Evolutionary conservation across 1,140 invertebrate genomes (phyloP).

Genomic region (Chelonus insularis): DNA sequence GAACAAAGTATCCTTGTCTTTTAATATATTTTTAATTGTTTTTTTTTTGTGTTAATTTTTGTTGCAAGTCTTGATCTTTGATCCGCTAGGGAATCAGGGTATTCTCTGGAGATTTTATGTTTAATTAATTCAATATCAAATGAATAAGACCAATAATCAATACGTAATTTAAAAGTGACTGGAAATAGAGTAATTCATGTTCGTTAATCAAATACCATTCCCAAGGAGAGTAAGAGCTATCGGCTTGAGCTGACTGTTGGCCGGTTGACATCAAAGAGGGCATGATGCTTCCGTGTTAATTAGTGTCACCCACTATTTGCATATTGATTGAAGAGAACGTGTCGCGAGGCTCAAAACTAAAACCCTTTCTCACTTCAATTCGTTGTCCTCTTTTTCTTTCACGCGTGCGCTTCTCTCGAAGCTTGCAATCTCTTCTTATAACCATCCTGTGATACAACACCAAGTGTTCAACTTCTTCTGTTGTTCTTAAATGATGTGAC

Average conservation of each 20-base stretch:
- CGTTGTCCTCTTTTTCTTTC: slow-evolving; percentile 25
- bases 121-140: not conserved
- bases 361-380: slow-evolving; percentile 10
- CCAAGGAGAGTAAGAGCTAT: not conserved
- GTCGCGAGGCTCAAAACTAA: slow-evolving; percentile 29
- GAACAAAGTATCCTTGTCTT: not conserved
- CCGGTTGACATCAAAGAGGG: slow-evolving; percentile 53
- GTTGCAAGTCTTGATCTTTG: too few relatives aligned
- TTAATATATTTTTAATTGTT: too few relatives aligned
- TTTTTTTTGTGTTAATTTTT: too few relatives aligned
- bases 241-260: slow-evolving; percentile 32
- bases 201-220: slow-evolving; percentile 12
- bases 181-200: not conserved
- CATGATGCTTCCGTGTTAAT: slow-evolving; percentile 57
- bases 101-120: slow-evolving; percentile 4
- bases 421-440: slow-evolving; percentile 1
- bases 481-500: not conserved
- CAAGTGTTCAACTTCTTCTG: not conserved
- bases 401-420: slow-evolving; percentile 17
- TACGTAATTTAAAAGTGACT: not conserved
- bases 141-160: not conserved
- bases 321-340: slow-evolving; percentile 57
- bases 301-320: slow-evolving; percentile 58
- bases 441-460: slow-evolving; percentile 10
- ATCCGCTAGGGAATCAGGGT: too few relatives aligned